phyloP scores from a whole-genome alignment of 2,888 invertebrate species.

The Parasteatoda lunata region DNA sequence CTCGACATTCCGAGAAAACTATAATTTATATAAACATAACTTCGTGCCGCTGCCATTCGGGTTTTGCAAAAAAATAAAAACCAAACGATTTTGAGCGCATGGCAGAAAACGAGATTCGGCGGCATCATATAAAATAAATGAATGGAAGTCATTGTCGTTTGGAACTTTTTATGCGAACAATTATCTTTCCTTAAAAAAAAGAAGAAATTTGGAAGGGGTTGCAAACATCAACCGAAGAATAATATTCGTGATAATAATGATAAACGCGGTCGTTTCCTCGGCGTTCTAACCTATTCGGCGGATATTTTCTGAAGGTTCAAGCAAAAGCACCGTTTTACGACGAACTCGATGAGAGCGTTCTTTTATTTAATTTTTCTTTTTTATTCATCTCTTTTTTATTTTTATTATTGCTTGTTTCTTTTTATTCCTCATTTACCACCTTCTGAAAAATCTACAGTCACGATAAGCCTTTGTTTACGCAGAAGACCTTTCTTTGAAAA shows the following conservation, averaged over 20 bases:
- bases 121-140: constrained; percentile 2
- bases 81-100: not conserved
- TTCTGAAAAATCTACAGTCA: not conserved
- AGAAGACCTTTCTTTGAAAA: not conserved
- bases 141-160: constrained; percentile 44
- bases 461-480: constrained; percentile 3
- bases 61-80: not conserved
- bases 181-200: constrained; percentile 28
- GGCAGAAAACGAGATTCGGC: not conserved
- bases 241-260: constrained; percentile 40
- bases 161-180: constrained; percentile 53
- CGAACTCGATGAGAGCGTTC: not conserved
- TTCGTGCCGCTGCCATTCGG: not conserved
- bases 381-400: too few relatives aligned
- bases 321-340: not conserved
- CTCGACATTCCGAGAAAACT: not conserved
- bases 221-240: not conserved
- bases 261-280: constrained; percentile 11
- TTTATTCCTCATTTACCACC: too few relatives aligned
- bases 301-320: not conserved
- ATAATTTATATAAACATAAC: not conserved
- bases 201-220: constrained; percentile 34
- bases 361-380: too few relatives aligned
- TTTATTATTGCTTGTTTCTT: too few relatives aligned
- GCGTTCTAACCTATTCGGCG: not conserved